Percentiles rank a stretch among this genome's conserved stretches.
phyloP scores from a whole-genome alignment of 2,888 invertebrate genomes.

The Morinoia aosen region DNA sequence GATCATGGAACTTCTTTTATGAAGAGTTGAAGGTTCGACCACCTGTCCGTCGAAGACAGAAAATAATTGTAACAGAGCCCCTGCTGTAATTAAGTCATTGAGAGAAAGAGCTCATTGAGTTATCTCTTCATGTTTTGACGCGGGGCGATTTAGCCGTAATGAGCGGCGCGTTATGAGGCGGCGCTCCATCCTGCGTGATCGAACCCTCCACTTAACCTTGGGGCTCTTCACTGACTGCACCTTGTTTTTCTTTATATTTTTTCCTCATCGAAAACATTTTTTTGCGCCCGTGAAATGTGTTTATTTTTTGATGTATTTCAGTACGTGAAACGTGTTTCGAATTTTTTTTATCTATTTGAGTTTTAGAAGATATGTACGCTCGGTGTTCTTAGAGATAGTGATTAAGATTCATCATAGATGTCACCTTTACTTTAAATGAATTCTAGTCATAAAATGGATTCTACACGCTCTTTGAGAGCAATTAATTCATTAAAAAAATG shows the following conservation, averaged over 20 bases:
- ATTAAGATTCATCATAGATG: too few species aligned
- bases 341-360: too few species aligned
- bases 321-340: too few species aligned
- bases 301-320: too few species aligned
- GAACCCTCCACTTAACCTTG: neutral
- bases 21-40: neutral
- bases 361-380: too few species aligned
- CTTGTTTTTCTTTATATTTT: neutral
- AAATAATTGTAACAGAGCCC: constrained; percentile 44
- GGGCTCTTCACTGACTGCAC: neutral
- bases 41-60: constrained; percentile 28
- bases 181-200: neutral
- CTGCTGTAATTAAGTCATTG: constrained; percentile 53
- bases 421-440: too few species aligned
- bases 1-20: neutral
- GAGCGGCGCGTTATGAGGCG: constrained; percentile 22
- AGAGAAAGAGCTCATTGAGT: constrained; percentile 44
- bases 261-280: too few species aligned
- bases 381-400: too few species aligned
- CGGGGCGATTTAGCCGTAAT: constrained; percentile 48
- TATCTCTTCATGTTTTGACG: constrained; percentile 54
- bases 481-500: too few species aligned
- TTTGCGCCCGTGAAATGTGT: too few species aligned
- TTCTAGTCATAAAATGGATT: too few species aligned
- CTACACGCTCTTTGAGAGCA: too few species aligned